Evolutionary conservation across 1,140 invertebrate species (phyloP).

Genomic region (Ceratitis capitata): DNA sequence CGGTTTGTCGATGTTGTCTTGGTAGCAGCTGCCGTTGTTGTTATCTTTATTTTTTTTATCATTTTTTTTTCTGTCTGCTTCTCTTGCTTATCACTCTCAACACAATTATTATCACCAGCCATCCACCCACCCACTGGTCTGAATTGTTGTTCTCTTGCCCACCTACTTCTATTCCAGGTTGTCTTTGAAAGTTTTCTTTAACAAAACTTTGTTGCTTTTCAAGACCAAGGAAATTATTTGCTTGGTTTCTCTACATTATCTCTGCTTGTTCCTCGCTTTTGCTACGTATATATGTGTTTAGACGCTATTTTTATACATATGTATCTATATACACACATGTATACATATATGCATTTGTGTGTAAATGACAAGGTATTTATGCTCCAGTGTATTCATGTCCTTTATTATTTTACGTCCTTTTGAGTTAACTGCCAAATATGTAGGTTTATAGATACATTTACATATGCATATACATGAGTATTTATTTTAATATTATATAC

Average conservation of each 20-base stretch:
- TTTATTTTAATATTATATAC: background rate
- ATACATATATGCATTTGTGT: background rate
- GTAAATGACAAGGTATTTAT: no score
- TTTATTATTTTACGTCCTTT: background rate
- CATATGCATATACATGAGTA: background rate
- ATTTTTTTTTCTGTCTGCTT: background rate
- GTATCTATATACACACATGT: background rate
- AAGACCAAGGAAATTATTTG: slow-evolving; percentile 59
- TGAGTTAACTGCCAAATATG: background rate
- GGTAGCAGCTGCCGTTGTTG: background rate
- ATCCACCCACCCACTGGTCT: background rate
- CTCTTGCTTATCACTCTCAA: background rate
- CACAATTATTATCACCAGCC: background rate
- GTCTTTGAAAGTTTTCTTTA: background rate
- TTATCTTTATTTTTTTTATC: background rate
- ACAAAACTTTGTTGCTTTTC: slow-evolving; percentile 23
- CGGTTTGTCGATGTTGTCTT: background rate
- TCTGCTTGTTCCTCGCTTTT: background rate
- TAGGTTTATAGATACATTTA: background rate
- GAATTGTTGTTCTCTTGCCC: no score
- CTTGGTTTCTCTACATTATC: background rate
- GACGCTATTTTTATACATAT: background rate
- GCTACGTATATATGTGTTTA: background rate
- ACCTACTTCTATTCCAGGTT: background rate
- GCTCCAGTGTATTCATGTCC: no score